These are phyloP conservation scores for Pseudococcus longispinus DNA, from an alignment of 2,888 invertebrate species.

Conservation along the genomic window DNA sequence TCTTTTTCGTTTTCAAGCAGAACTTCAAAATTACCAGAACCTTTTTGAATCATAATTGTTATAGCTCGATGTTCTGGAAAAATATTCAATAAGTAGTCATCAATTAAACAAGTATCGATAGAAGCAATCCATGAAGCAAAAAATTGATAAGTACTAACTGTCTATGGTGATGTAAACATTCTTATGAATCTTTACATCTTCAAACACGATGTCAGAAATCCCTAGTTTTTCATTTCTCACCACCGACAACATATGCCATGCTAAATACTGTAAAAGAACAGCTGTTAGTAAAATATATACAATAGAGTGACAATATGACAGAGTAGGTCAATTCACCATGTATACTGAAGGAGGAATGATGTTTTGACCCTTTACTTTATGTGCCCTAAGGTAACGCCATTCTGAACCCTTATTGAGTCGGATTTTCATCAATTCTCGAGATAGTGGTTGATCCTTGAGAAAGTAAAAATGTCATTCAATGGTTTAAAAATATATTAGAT, in stretches of 20 bases:
- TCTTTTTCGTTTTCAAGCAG: constrained; percentile 61
- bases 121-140: background rate
- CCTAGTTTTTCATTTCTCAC: constrained; percentile 71
- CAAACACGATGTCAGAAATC: constrained; percentile 80
- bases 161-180: constrained; percentile 80
- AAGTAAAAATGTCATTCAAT: constrained; percentile 62
- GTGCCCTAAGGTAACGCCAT: constrained; percentile 31
- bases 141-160: constrained; percentile 61
- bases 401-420: constrained; percentile 50
- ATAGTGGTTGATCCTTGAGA: constrained; percentile 61
- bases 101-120: background rate
- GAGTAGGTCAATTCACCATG: constrained; percentile 10
- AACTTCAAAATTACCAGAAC: constrained; percentile 69
- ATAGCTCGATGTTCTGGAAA: constrained; percentile 61
- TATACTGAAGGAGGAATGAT: constrained; percentile 51
- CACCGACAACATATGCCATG: constrained; percentile 79
- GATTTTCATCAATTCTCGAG: constrained; percentile 32
- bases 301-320: background rate
- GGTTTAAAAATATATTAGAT: background rate
- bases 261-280: constrained; percentile 65
- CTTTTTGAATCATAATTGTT: constrained; percentile 68
- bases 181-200: constrained; percentile 81
- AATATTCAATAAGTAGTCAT: background rate
- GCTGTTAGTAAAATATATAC: background rate
- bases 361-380: constrained; percentile 47